A percentile compares a stretch with the other conserved stretches of the same genome.
Evolutionary conservation across 1,140 invertebrate genomes (phyloP).

Genomic region (Heliconius nattereri): DNA sequence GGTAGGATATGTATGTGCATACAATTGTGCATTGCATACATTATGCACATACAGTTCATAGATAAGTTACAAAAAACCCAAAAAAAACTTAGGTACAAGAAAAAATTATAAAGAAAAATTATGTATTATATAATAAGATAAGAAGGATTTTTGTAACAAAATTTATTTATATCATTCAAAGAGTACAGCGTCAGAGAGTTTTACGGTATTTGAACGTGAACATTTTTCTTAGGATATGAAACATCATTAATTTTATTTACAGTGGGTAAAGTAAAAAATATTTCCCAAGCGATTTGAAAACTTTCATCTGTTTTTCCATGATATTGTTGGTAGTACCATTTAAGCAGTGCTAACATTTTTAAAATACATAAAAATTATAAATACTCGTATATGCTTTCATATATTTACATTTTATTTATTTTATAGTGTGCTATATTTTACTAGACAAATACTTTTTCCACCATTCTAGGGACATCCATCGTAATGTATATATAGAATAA

Average conservation of each 20-base stretch:
- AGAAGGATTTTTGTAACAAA: not conserved
- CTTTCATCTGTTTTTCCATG: not conserved
- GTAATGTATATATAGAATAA: too few species aligned
- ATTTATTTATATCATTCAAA: not conserved
- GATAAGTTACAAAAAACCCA: not conserved
- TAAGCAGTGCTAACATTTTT: too few species aligned
- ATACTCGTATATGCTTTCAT: too few species aligned
- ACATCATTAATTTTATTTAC: constrained; percentile 11
- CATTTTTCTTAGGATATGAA: constrained; percentile 8
- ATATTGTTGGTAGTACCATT: not conserved
- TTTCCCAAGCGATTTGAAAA: not conserved
- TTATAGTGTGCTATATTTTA: too few species aligned
- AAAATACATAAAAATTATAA: too few species aligned
- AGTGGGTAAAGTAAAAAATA: not conserved
- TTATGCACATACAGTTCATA: too few species aligned
- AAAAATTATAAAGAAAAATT: not conserved
- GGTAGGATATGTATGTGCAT: too few species aligned
- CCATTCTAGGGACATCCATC: too few species aligned
- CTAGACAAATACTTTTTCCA: too few species aligned
- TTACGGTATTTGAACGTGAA: not conserved
- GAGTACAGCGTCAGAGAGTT: not conserved
- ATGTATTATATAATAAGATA: not conserved
- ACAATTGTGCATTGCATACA: too few species aligned
- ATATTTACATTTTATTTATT: too few species aligned
- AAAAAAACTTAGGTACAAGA: not conserved